phyloP scores from a whole-genome alignment of 2,888 invertebrate species.

The Tolmerus cingulatus region DNA sequence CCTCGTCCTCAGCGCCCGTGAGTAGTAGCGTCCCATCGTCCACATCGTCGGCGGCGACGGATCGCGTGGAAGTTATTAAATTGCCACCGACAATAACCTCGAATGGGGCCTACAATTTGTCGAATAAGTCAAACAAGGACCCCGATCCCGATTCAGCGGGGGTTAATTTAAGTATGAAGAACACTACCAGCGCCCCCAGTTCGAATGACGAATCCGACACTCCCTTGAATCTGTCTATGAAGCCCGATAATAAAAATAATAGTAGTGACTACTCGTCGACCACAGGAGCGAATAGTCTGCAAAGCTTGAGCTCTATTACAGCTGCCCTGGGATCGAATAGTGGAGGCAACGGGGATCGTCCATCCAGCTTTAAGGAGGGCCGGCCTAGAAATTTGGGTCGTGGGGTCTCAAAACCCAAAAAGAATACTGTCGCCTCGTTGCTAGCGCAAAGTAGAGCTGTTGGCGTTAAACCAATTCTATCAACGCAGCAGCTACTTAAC shows the following conservation, averaged over 20 bases:
- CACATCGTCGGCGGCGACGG: conserved; percentile 56
- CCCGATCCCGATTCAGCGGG: conserved; percentile 55
- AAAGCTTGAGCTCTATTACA: conserved; percentile 63
- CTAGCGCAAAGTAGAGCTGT: conserved; percentile 86
- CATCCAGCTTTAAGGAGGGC: conserved; percentile 70
- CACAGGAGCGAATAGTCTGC: conserved; percentile 59
- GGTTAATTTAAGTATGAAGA: conserved; percentile 61
- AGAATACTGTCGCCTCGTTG: conserved; percentile 89
- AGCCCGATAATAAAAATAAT: conserved; percentile 66
- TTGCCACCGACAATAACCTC: conserved; percentile 73
- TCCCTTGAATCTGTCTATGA: conserved; percentile 84
- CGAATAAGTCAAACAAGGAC: conserved; percentile 61
- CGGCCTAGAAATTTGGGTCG: conserved; percentile 84
- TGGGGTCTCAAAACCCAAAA: conserved; percentile 89
- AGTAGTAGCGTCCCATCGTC: conserved; percentile 43
- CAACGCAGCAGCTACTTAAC: conserved; percentile 71
- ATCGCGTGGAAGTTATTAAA: conserved; percentile 84
- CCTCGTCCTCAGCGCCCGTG: conserved; percentile 45
- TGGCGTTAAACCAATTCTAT: conserved; percentile 79
- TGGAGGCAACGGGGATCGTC: conserved; percentile 51
- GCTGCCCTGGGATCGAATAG: conserved; percentile 60
- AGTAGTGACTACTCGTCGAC: conserved; percentile 43
- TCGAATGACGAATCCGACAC: conserved; percentile 73
- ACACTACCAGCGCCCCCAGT: conserved; percentile 57
- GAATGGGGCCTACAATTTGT: conserved; percentile 65